Percentiles rank a stretch among this genome's conserved stretches.
These are phyloP conservation scores for Torymus texanus DNA, from an alignment of 2,888 invertebrate genomes.

Conservation along the genomic window DNA sequence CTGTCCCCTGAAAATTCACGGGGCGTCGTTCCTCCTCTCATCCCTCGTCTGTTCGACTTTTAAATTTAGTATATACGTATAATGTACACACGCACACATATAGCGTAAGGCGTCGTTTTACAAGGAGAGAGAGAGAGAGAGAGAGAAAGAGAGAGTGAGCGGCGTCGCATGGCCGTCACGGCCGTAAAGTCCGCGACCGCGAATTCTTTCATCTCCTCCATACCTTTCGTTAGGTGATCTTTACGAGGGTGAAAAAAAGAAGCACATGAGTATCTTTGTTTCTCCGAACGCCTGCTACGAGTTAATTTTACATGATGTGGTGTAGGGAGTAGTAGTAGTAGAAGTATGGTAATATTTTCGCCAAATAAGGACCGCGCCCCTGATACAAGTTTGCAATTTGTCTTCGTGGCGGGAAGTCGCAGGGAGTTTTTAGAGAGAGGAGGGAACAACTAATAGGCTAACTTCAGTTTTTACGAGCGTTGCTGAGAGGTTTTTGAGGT, in stretches of 20 bases:
- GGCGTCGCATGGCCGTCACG: conserved; percentile 68
- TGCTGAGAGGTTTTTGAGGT: no score
- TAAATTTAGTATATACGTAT: conserved; percentile 45
- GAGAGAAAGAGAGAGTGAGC: conserved; percentile 34
- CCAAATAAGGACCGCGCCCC: conserved; percentile 41
- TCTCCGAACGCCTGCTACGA: conserved; percentile 46
- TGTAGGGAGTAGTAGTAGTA: no score
- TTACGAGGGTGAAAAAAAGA: conserved; percentile 46
- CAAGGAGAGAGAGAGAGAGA: conserved; percentile 5
- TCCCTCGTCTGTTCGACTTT: conserved; percentile 25
- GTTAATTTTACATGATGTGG: conserved; percentile 37
- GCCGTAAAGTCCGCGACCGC: conserved; percentile 64
- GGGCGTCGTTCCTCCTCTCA: conserved; percentile 17
- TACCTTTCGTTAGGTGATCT: conserved; percentile 57
- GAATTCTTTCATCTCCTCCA: conserved; percentile 69
- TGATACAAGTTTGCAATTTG: conserved; percentile 48
- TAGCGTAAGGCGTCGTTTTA: conserved; percentile 23
- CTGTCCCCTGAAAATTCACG: background rate
- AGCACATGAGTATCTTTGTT: conserved; percentile 53
- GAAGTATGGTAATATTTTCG: background rate
- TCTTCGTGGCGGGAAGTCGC: conserved; percentile 10
- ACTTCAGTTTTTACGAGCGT: no score
- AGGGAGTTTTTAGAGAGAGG: no score
- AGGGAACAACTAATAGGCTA: no score
- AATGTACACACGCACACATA: no score